phyloP scores from a whole-genome alignment of 1,140 invertebrate species.

The Drosophila cardini region DNA sequence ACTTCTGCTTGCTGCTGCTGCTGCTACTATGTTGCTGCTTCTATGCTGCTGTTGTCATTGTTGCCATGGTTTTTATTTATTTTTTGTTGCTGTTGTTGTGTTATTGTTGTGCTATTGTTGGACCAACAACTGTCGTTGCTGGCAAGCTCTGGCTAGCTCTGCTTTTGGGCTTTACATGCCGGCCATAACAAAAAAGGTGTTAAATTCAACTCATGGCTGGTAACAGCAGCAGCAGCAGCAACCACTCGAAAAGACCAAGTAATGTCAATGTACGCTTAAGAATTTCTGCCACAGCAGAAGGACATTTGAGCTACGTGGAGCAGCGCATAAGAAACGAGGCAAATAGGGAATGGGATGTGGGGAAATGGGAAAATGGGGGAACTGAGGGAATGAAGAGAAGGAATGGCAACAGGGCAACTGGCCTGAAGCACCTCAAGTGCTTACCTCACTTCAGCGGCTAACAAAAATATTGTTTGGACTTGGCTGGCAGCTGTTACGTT shows the following conservation, averaged over 20 bases:
- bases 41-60: conserved; percentile 66
- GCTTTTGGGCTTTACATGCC: conserved; percentile 79
- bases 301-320: conserved; percentile 64
- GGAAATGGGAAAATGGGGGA: not conserved
- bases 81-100: not conserved
- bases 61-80: conserved; percentile 34
- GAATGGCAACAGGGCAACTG: not conserved
- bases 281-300: conserved; percentile 76
- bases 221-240: conserved; percentile 21
- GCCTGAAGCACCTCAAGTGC: conserved; percentile 71
- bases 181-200: conserved; percentile 80
- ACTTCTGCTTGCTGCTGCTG: conserved; percentile 36
- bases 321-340: conserved; percentile 7
- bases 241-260: conserved; percentile 54
- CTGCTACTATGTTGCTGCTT: conserved; percentile 16
- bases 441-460: conserved; percentile 40
- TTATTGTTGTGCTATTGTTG: conserved; percentile 58
- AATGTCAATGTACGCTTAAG: conserved; percentile 74
- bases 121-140: conserved; percentile 29
- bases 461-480: conserved; percentile 30
- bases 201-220: conserved; percentile 76
- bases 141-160: conserved; percentile 53
- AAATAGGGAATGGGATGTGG: not conserved
- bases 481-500: conserved; percentile 5
- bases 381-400: not conserved